Evolutionary conservation across 1,140 invertebrate species (phyloP).

Genomic region (Lasioglossum albipes): DNA sequence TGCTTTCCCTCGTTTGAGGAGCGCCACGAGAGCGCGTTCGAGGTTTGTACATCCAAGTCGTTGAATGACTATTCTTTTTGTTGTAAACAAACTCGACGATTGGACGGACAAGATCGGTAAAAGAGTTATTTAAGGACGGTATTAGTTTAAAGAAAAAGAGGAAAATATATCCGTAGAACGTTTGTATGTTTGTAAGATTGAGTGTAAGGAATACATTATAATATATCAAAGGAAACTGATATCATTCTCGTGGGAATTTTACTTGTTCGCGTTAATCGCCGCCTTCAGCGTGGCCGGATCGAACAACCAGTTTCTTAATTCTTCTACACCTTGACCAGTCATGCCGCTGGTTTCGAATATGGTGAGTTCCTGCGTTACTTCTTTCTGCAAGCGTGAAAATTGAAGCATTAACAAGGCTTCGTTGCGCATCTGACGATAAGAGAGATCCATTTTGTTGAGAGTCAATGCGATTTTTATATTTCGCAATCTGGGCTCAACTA

Average conservation of each 20-base stretch:
- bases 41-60: background rate
- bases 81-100: background rate
- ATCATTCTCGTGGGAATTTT: conserved; percentile 29
- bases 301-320: conserved; percentile 84
- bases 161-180: conserved; percentile 36
- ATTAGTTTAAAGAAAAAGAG: too few relatives aligned
- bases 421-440: conserved; percentile 90
- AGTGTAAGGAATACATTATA: conserved; percentile 56
- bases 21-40: background rate
- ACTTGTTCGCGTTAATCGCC: conserved; percentile 53
- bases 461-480: conserved; percentile 86
- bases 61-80: background rate
- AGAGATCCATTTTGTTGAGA: conserved; percentile 90
- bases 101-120: background rate
- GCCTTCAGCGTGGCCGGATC: conserved; percentile 63
- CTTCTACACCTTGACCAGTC: conserved; percentile 84
- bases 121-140: background rate
- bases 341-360: conserved; percentile 87
- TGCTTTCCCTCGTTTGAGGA: background rate
- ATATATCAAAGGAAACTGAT: conserved; percentile 56
- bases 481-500: conserved; percentile 85
- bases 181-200: conserved; percentile 67
- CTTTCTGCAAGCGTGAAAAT: conserved; percentile 83
- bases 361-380: conserved; percentile 84
- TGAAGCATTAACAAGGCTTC: conserved; percentile 90